Base-by-base conservation (phyloP, 2,888 invertebrate genomes). In the Heliconius cydno region DNA sequence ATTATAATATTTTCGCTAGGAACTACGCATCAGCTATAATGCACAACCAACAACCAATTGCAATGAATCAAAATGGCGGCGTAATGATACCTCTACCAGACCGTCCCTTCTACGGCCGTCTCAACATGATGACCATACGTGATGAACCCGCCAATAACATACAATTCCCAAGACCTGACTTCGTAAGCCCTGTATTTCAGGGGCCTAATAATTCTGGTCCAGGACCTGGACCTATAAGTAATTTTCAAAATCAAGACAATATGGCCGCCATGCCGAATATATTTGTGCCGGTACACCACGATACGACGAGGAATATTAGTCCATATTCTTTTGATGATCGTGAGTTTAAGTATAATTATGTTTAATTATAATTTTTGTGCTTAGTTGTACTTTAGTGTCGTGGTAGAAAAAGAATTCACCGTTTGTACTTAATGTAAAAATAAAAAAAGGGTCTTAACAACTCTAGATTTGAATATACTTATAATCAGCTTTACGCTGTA, bases 321-420 rank as follows among this genome's bases (percentile, higher is more conserved):
- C 88, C 87, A 0, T 88, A 86, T 63, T 77, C 85, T 3, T 87
- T 86, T 75, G 87, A 88, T 66, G 87, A 88, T 76, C 72, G 88
- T 89, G 76, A 88, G 87, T 87, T n/a, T n/a, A 34, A 2, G 9
- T n/a, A 34, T 73, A 25, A 19, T 25, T 25, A 65, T 65, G 10
- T 0, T 28, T 25, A 65, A 12, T 65, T 15, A 28, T 30, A 30
- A 1, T 65, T 28, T 30, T 65, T 28, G 1, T 15, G 25, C 15
- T 60, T 52, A 52, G 57, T 60, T 60, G n/a, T n/a, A 60, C 3
- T n/a, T n/a, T 10, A 60, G 52, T 19, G 7, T 52, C 7, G 19
- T 52, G 52, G 19, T 52, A 19, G 52, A 52, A 19, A 19, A 52
- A 0, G 19, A 52, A 52, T 19, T 52, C 52, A 19, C 52, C 52